phyloP scores from a whole-genome alignment of 2,797 vertebrate species.

The Melanotaenia boesemani region DNA sequence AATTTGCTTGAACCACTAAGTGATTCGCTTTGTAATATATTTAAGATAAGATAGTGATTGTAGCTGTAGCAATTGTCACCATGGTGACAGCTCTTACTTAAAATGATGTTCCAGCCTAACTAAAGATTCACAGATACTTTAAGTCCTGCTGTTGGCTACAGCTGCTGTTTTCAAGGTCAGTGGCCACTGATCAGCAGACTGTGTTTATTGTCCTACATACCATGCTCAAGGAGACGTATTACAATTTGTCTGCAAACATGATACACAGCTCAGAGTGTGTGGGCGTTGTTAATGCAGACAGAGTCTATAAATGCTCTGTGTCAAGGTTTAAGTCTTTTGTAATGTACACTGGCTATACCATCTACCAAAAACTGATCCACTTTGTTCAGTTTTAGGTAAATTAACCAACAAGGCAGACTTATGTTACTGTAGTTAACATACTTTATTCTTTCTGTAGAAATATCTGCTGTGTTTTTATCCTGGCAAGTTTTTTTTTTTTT shows the following conservation, averaged over 20 bases:
- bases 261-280: conserved; percentile 27
- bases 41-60: conserved; percentile 5
- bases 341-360: conserved; percentile 6
- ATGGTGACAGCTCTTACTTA: conserved; percentile 49
- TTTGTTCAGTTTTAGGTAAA: conserved; percentile 4
- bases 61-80: conserved; percentile 24
- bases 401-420: not conserved
- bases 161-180: conserved; percentile 58
- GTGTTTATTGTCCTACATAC: conserved; percentile 68
- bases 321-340: conserved; percentile 31
- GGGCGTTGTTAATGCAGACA: conserved; percentile 30
- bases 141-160: conserved; percentile 61
- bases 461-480: conserved; percentile 7
- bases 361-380: not conserved
- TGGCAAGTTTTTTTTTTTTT: not conserved
- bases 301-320: conserved; percentile 39
- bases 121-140: conserved; percentile 63
- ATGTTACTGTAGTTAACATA: not conserved
- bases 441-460: not conserved
- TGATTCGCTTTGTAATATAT: conserved; percentile 12
- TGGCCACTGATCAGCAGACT: conserved; percentile 26
- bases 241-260: conserved; percentile 37
- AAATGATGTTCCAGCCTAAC: conserved; percentile 47
- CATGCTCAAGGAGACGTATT: conserved; percentile 53
- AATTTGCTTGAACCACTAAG: not conserved